These are phyloP conservation scores for Sinelater perroti DNA, from an alignment of 2,888 invertebrate species.

Conservation along the genomic window DNA sequence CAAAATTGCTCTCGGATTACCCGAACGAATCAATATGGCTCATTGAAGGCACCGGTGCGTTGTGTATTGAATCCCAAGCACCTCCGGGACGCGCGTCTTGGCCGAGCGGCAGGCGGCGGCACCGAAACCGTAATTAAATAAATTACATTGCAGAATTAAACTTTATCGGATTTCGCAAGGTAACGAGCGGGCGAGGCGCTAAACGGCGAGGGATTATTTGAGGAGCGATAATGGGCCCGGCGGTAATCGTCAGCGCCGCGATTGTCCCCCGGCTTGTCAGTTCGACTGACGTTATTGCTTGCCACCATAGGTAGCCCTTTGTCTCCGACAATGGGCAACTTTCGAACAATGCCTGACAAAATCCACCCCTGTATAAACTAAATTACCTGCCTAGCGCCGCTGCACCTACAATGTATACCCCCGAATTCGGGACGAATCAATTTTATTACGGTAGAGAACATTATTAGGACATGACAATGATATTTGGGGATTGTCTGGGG, in stretches of 20 bases:
- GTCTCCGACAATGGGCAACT: constrained; percentile 33
- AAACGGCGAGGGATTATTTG: constrained; percentile 40
- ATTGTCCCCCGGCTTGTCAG: constrained; percentile 39
- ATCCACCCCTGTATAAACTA: constrained; percentile 35
- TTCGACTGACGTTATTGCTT: constrained; percentile 38
- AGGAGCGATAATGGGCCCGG: constrained; percentile 42
- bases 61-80: constrained; percentile 16
- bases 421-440: constrained; percentile 21
- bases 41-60: constrained; percentile 21
- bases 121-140: constrained; percentile 37
- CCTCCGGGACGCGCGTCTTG: constrained; percentile 3
- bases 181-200: constrained; percentile 36
- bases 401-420: constrained; percentile 25
- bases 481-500: constrained; percentile 8
- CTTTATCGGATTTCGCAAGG: constrained; percentile 36
- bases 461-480: constrained; percentile 10
- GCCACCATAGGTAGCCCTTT: constrained; percentile 31
- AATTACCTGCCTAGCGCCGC: constrained; percentile 24
- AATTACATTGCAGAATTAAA: constrained; percentile 37
- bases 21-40: constrained; percentile 16
- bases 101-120: constrained; percentile 18
- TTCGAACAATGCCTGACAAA: constrained; percentile 30
- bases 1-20: constrained; percentile 18
- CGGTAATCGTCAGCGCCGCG: constrained; percentile 41
- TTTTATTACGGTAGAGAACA: constrained; percentile 21